Base-by-base conservation (phyloP, 2,888 invertebrate genomes). In the Netelia inedita region DNA sequence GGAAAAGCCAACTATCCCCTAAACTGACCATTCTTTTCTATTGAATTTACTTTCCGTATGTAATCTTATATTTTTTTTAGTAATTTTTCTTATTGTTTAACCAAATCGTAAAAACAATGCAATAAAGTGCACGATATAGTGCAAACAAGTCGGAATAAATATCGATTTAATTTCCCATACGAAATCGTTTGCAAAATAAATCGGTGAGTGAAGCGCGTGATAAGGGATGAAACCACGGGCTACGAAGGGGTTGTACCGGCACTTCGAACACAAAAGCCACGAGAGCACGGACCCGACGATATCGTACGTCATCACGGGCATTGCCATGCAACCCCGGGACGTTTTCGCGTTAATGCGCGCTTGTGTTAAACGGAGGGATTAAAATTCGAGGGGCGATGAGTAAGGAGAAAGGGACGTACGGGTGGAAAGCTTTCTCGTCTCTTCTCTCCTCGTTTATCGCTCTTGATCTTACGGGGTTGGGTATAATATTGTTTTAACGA, bases 401-500 rank as follows among this genome's bases (percentile, higher is more conserved):
- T n/a, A n/a, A 10, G 16, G 28, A 73, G 16, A 35, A n/a, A 59
- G 23, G 57, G 50, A 43, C 19, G 55, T 28, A 28, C 28, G 28
- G 69, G 57, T 66, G 14, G 35, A 50, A 50, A 53, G 35, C 53
- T 16, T 71, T 79, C 50, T 43, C 59, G 53, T 41, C n/a, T 35
- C 66, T 59, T 57, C 16, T 19, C 16, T 43, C 43, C 16, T 14
- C 19, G 23, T n/a, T 74, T 66, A 69, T 61, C 28, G 28, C 28
- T 28, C 28, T 3, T 28, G 28, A 28, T 28, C 28, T 28, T 28
- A 28, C 28, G 82, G 83, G 79, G 53, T 23, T 23, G 79, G 71
- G 79, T 88, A 89, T 91, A 91, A 87, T 89, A 89, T 92, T 90
- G 91, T 91, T 92, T 90, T 90, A 88, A 80, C 89, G 87, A 76